Conservation (phyloP, 2,113 vertebrate species). For the Gracilinanus agilis region DNA sequence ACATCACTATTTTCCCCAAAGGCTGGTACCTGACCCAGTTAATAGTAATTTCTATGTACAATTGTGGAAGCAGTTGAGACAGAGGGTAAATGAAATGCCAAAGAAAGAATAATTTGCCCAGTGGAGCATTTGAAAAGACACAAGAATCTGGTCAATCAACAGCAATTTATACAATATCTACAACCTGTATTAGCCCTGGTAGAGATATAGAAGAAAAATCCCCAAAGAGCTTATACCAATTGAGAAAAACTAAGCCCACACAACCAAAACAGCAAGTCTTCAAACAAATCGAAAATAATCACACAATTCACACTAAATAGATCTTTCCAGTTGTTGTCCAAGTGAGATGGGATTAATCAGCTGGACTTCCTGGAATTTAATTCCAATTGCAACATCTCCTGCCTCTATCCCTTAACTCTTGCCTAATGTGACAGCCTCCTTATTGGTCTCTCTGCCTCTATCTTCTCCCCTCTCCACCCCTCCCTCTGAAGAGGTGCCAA, state of each 20-base stretch:
- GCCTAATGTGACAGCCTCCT: not conserved
- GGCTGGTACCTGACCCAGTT: not conserved
- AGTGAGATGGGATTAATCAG: not conserved
- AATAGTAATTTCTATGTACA: not conserved
- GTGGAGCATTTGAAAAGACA: not conserved
- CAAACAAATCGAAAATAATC: not conserved
- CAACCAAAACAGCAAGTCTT: not conserved
- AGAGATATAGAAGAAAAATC: not conserved
- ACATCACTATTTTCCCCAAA: not conserved
- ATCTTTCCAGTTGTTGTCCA: not conserved
- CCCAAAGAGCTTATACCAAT: not conserved
- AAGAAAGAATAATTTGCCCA: not conserved
- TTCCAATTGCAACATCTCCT: not conserved
- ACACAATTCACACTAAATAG: not conserved
- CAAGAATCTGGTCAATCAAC: not conserved
- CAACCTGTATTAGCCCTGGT: not conserved
- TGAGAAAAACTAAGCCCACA: not conserved
- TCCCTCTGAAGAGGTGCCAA: not conserved
- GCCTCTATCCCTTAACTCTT: not conserved
- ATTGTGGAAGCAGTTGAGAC: not conserved
- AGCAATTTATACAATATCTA: not conserved
- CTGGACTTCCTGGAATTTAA: slow-evolving; percentile 4
- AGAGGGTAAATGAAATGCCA: not conserved
- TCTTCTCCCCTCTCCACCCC: not conserved
- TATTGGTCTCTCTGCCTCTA: not conserved